Conservation (phyloP, 2,113 vertebrate genomes). For the Malurus cyaneus region DNA sequence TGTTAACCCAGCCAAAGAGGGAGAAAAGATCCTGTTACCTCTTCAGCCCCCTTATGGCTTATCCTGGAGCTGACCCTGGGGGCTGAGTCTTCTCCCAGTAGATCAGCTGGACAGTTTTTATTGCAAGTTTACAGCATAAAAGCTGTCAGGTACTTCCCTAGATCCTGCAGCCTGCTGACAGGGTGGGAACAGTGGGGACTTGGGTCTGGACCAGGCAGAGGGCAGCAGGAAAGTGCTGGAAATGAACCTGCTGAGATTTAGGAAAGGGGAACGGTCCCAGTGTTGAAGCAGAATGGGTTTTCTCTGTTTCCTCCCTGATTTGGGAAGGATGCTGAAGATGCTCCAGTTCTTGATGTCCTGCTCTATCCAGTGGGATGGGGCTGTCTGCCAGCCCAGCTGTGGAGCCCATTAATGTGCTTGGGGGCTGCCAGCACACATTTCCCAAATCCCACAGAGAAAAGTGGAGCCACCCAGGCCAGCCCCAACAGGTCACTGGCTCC, state of each 20-base stretch:
- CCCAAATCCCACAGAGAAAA: too few relatives aligned
- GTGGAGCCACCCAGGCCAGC: too few relatives aligned
- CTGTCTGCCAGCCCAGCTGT: background rate
- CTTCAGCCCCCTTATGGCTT: background rate
- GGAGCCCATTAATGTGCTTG: fast-evolving
- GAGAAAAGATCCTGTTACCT: background rate
- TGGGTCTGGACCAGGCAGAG: background rate
- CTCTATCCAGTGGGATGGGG: background rate
- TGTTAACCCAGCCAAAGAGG: background rate
- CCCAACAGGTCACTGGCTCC: too few relatives aligned
- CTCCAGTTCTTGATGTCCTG: background rate
- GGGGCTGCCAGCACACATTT: background rate
- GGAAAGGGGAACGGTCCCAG: fast-evolving
- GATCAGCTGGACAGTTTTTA: background rate
- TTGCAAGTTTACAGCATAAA: background rate
- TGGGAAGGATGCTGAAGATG: background rate
- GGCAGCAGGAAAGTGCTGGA: background rate
- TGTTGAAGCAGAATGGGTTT: background rate
- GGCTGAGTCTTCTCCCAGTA: background rate
- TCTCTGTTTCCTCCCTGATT: background rate
- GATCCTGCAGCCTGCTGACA: background rate
- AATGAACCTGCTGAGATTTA: background rate
- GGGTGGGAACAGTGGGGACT: background rate
- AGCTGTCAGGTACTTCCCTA: background rate
- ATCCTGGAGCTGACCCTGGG: background rate